Evolutionary conservation across 2,797 vertebrate species (phyloP).

Genomic region (Clarias platycephalus): DNA sequence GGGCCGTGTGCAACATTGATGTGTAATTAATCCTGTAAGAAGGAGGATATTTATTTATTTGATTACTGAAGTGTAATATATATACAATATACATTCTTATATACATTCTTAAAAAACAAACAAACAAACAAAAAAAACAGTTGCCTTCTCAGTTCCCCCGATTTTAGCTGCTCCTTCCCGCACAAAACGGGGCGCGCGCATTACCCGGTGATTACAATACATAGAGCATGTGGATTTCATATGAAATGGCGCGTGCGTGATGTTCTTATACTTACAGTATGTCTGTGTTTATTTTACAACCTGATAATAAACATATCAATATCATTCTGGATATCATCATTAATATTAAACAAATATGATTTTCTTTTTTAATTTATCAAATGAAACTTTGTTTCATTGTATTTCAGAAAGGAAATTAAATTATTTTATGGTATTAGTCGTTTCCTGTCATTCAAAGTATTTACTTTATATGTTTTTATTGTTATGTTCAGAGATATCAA

Average conservation of each 20-base stretch:
- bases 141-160: background rate
- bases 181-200: conserved; percentile 1
- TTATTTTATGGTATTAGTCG: background rate
- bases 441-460: background rate
- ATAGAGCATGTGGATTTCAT: background rate
- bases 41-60: background rate
- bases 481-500: background rate
- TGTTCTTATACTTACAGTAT: background rate
- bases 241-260: background rate
- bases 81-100: background rate
- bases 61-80: background rate
- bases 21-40: background rate
- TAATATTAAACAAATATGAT: background rate
- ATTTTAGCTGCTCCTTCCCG: background rate
- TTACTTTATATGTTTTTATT: background rate
- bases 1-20: background rate
- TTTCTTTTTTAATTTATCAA: background rate
- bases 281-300: too few species aligned
- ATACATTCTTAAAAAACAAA: background rate
- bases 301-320: background rate
- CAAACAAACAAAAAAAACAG: background rate
- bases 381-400: background rate
- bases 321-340: background rate
- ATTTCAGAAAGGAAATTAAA: background rate
- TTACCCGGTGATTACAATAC: background rate